Conservation (phyloP, 1,140 invertebrate species). For the Geopemphigus sp. region DNA sequence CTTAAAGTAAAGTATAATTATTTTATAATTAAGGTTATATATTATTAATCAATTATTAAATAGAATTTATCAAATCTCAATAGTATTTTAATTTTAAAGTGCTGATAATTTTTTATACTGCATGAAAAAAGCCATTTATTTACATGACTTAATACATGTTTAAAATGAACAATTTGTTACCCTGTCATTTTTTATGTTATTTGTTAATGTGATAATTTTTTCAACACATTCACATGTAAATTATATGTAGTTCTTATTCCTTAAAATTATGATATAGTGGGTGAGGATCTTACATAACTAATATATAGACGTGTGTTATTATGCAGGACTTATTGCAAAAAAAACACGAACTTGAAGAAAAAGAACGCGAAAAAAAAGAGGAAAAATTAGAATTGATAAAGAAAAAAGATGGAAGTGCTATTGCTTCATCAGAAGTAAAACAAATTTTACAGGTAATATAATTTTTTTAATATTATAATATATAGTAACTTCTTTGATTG, state of each 20-base stretch:
- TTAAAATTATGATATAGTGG: neutral
- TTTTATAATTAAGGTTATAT: neutral
- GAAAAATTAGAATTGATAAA: conserved; percentile 77
- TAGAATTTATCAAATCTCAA: conserved; percentile 13
- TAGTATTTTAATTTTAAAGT: neutral
- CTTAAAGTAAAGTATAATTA: conserved; percentile 67
- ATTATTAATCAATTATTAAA: neutral
- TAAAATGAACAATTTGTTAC: neutral
- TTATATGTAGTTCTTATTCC: neutral
- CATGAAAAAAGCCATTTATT: neutral
- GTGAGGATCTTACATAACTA: conserved; percentile 1
- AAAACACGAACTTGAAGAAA: conserved; percentile 64
- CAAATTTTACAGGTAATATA: conserved; percentile 78
- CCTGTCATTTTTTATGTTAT: neutral
- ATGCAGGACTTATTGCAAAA: conserved; percentile 77
- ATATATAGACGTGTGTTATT: conserved; percentile 53
- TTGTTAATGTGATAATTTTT: neutral
- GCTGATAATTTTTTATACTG: neutral
- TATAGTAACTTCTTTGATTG: neutral
- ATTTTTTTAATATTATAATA: neutral
- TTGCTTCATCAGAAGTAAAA: conserved; percentile 93
- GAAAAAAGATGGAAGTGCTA: conserved; percentile 91
- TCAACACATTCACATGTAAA: neutral
- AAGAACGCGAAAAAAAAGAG: conserved; percentile 67
- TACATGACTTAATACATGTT: neutral